Conservation (phyloP, 1,140 invertebrate genomes). For the Dendrolimus punctatus region DNA sequence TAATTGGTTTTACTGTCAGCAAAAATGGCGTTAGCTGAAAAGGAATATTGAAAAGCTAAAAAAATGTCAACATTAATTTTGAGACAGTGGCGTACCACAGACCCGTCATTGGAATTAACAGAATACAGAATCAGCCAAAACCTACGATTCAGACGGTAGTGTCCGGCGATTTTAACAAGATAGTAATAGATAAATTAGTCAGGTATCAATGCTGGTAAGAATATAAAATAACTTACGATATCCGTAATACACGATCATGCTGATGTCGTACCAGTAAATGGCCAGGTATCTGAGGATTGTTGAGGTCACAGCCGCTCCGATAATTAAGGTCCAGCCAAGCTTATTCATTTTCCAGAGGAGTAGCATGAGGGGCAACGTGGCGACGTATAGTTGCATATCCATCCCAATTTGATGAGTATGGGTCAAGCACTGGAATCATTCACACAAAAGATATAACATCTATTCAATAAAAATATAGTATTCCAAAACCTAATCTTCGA, state of each 20-base stretch:
- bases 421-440: constrained; percentile 75
- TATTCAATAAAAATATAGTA: neutral
- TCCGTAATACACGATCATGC: constrained; percentile 81
- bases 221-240: constrained; percentile 75
- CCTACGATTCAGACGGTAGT: too few relatives aligned
- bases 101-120: too few relatives aligned
- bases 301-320: constrained; percentile 72
- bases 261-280: constrained; percentile 76
- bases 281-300: constrained; percentile 77
- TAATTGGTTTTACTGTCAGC: too few relatives aligned
- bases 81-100: too few relatives aligned
- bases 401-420: constrained; percentile 83
- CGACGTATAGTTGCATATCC: constrained; percentile 85
- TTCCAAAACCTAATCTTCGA: neutral
- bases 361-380: constrained; percentile 78
- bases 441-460: too few relatives aligned
- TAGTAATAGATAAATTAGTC: neutral
- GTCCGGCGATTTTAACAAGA: too few relatives aligned
- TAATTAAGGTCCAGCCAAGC: constrained; percentile 70
- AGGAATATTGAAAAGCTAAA: too few relatives aligned
- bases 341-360: constrained; percentile 77
- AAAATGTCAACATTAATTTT: too few relatives aligned
- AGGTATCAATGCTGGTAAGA: neutral
- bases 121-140: too few relatives aligned
- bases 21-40: too few relatives aligned